A percentile compares a stretch with the other conserved stretches of the same genome.
Evolutionary conservation across 2,888 invertebrate species (phyloP).

Genomic region (Agapetus fuscipes): DNA sequence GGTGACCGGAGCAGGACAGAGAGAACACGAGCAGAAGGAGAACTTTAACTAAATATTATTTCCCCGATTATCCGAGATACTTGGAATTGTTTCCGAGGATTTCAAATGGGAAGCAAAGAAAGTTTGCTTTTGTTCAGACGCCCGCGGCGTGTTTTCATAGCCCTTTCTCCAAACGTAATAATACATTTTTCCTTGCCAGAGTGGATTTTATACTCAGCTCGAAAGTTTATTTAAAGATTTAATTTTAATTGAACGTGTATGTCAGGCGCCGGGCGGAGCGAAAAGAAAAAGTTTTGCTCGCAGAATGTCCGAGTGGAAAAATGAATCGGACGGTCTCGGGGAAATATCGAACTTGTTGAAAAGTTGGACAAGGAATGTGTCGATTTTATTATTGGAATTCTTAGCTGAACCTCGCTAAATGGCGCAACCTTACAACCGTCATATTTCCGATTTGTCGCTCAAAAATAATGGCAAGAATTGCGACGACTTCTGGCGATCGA

Average conservation of each 20-base stretch:
- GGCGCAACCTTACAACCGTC: no score
- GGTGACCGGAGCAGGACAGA: background rate
- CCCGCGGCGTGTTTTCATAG: background rate
- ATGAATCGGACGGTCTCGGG: no score
- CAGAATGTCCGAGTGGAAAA: no score
- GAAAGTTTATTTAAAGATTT: no score
- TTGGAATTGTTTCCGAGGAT: conserved; percentile 12
- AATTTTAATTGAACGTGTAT: no score
- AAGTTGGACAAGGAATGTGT: conserved; percentile 2
- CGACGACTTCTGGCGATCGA: no score
- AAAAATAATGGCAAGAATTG: no score
- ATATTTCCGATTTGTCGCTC: no score
- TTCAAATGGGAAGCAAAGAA: conserved; percentile 7
- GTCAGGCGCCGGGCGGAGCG: no score
- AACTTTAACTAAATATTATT: conserved; percentile 13
- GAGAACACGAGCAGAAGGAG: background rate
- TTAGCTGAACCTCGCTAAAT: background rate
- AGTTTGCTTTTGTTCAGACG: conserved; percentile 4
- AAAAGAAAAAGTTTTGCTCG: no score
- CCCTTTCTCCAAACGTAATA: background rate
- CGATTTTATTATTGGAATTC: conserved; percentile 4
- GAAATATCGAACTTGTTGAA: no score
- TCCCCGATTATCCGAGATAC: conserved; percentile 10
- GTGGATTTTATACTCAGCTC: background rate
- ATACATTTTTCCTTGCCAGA: background rate